Conservation (phyloP, 2,797 vertebrate species). For the Xiphophorus birchmanni region DNA sequence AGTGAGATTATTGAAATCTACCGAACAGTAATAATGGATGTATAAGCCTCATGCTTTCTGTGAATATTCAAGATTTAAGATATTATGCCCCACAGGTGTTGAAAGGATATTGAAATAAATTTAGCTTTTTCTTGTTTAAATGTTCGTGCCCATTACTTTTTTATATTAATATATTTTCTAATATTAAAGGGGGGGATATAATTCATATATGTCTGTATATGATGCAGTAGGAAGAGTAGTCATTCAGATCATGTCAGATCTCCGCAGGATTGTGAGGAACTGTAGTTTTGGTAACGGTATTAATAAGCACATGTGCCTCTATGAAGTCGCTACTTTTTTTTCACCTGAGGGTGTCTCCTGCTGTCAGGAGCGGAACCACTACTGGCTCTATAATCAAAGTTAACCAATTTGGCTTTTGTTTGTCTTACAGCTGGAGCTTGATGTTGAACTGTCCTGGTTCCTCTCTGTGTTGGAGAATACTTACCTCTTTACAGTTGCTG, state of each 20-base stretch:
- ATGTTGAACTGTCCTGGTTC: slow-evolving; percentile 38
- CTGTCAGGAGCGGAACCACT: not conserved
- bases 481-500: slow-evolving; percentile 47
- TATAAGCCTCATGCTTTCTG: not conserved
- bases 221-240: not conserved
- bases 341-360: not conserved
- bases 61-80: not conserved
- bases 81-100: not conserved
- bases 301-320: not conserved
- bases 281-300: not conserved
- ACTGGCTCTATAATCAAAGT: not conserved
- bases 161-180: not conserved
- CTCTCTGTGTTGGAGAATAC: slow-evolving; percentile 26
- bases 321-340: not conserved
- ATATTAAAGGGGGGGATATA: not conserved
- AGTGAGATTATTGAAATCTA: not conserved
- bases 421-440: slow-evolving; percentile 5
- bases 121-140: not conserved
- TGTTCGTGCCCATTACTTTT: not conserved
- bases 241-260: not conserved
- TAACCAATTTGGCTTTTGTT: not conserved
- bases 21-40: not conserved
- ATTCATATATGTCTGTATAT: not conserved
- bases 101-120: not conserved
- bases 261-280: not conserved